A percentile compares a stretch with the other conserved stretches of the same genome.
These are phyloP conservation scores for Sipha flava DNA, from an alignment of 1,140 invertebrate species.

Conservation along the genomic window DNA sequence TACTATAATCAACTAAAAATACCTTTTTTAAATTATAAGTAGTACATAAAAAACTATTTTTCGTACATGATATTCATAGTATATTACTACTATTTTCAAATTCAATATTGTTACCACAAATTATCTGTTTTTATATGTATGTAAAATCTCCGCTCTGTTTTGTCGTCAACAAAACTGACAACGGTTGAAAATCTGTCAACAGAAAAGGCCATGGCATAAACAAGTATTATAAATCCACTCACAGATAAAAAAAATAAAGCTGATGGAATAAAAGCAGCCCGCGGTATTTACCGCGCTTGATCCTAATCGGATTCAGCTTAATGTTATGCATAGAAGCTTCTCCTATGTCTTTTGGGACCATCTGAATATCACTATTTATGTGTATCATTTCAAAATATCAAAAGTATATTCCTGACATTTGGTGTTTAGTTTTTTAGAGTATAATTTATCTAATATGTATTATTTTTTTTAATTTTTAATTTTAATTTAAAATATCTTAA, in stretches of 20 bases:
- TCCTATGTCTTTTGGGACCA: neutral
- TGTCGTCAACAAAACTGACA: constrained; percentile 1
- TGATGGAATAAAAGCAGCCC: constrained; percentile 11
- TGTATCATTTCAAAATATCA: neutral
- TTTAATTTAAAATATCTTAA: too few relatives aligned
- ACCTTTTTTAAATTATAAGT: too few relatives aligned
- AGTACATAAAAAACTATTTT: too few relatives aligned
- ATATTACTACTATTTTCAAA: neutral
- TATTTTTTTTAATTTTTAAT: too few relatives aligned
- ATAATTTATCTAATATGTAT: too few relatives aligned
- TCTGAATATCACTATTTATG: neutral
- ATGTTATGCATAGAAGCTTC: constrained; percentile 2
- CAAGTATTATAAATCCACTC: constrained; percentile 24
- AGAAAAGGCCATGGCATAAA: neutral
- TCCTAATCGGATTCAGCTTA: constrained; percentile 22
- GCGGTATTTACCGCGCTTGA: constrained; percentile 5
- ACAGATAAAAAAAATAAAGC: neutral
- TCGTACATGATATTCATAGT: too few relatives aligned
- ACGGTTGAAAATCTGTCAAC: constrained; percentile 7
- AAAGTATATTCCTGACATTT: too few relatives aligned
- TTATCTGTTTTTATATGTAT: neutral
- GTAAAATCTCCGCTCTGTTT: neutral
- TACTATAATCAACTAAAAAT: too few relatives aligned
- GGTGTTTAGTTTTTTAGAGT: too few relatives aligned
- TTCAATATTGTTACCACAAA: neutral